Percentiles rank a stretch among this genome's conserved stretches.
These are phyloP conservation scores for Zophobas atratus DNA, from an alignment of 1,140 invertebrate species.

Conservation along the genomic window DNA sequence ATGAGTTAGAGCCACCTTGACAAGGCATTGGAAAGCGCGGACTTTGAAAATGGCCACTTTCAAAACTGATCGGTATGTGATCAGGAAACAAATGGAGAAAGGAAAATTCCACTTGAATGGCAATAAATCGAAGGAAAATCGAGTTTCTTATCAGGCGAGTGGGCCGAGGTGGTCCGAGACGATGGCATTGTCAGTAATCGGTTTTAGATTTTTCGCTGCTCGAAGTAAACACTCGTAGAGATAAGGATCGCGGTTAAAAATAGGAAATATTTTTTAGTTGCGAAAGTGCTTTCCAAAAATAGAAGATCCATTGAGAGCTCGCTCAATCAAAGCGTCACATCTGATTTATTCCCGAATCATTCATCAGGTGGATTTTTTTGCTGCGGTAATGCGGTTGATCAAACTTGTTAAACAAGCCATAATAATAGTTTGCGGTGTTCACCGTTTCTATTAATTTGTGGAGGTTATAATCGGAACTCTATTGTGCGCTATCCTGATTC, in stretches of 20 bases:
- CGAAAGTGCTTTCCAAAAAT: not conserved
- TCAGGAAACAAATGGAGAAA: conserved; percentile 26
- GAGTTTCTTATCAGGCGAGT: no score
- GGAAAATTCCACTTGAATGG: conserved; percentile 28
- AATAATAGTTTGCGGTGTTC: conserved; percentile 29
- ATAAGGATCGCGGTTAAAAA: conserved; percentile 1
- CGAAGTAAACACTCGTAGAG: not conserved
- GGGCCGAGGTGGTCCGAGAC: no score
- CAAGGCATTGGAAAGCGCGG: no score
- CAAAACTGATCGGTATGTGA: conserved; percentile 33
- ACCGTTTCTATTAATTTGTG: conserved; percentile 32
- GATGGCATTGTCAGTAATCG: no score
- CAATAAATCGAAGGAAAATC: not conserved
- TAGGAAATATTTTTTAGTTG: not conserved
- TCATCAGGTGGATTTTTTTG: conserved; percentile 11
- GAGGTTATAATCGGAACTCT: conserved; percentile 5
- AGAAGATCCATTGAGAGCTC: not conserved
- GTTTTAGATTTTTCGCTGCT: not conserved
- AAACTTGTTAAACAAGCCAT: conserved; percentile 32
- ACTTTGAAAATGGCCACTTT: conserved; percentile 34
- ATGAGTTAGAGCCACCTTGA: no score
- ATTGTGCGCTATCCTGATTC: conserved; percentile 3
- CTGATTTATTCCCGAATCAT: conserved; percentile 8
- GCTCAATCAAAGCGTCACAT: not conserved
- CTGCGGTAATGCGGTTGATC: conserved; percentile 39